Conservation (phyloP, 2,797 vertebrate genomes). For the Pyrrhura leucotis region DNA sequence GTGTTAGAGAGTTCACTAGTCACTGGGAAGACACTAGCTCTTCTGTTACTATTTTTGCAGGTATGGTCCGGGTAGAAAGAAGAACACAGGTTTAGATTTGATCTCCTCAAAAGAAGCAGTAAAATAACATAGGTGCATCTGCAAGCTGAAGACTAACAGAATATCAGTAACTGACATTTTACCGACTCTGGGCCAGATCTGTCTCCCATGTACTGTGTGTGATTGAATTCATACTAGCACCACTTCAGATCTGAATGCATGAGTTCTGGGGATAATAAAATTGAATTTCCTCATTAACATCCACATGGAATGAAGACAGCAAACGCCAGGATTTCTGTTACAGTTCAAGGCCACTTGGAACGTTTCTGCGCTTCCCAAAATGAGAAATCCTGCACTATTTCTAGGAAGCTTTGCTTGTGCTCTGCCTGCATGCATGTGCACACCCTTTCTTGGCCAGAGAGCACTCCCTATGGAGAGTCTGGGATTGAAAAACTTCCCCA, state of each 20-base stretch:
- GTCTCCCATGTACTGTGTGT: background rate
- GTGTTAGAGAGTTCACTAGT: background rate
- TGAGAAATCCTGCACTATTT: background rate
- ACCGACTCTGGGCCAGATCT: background rate
- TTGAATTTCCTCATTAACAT: background rate
- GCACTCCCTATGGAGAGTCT: background rate
- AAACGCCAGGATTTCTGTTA: background rate
- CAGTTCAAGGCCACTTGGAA: background rate
- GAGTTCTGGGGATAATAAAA: background rate
- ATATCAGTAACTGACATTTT: background rate
- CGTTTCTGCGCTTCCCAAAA: background rate
- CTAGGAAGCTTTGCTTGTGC: background rate
- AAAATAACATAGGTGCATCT: background rate
- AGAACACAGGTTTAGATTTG: background rate
- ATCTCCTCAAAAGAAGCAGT: background rate
- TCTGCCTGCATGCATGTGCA: fast-evolving
- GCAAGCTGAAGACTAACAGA: conserved; percentile 2
- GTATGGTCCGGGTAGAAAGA: background rate
- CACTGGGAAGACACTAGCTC: background rate
- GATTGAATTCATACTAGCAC: background rate
- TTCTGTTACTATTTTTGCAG: conserved; percentile 24
- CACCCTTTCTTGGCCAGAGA: background rate
- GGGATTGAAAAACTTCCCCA: background rate
- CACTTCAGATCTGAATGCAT: background rate
- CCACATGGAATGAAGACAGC: background rate